Evolutionary conservation across 1,140 invertebrate species (phyloP), one percentile per base, ranked within the genome.

Genomic region (Lerema accius): DNA sequence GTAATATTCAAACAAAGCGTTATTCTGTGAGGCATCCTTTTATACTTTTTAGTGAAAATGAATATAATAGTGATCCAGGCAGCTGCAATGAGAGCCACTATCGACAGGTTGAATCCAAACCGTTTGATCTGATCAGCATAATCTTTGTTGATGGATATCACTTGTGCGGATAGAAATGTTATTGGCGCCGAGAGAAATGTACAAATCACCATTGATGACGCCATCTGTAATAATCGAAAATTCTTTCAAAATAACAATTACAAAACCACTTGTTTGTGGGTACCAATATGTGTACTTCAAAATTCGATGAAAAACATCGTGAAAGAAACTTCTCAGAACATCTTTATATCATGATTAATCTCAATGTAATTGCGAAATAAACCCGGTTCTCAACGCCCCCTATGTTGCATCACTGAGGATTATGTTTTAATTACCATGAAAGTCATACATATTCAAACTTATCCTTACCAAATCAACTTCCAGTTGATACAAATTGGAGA

Each of bases 111-210:
- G 64, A 97, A 95, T 0, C 96, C 94, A 74, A 97, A 98, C 11
- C 91, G 85, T 78, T 95, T 93, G n/a, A 98, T 81, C 68, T 97
- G 93, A 56, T 93, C 92, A 4, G 96, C 91, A 87, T 96, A 96
- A 80, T 96, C 93, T 67, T 94, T 94, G 50, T 94, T 95, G 15
- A 97, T 92, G 9, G 94, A 94, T 62, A 98, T 96, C 93, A 99
- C 95, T 92, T 97, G 97, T 4, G 97, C 97, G 0, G 98, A 98
- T 32, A 98, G 93, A 82, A 98, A 98, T 95, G 99, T 99, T 39
- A 99, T 90, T 0, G 98, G 98, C 0, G 97, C 98, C 7, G 97
- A 98, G 28, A 99, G 87, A 82, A 99, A 97, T 0, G 98, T 99
- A 65, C 97, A 97, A 1, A 96, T 95, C 3, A 99, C 97, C 95